Percentiles rank a stretch among this genome's conserved stretches.
phyloP scores from a whole-genome alignment of 2,888 invertebrate genomes.

The Pterostichus niger region DNA sequence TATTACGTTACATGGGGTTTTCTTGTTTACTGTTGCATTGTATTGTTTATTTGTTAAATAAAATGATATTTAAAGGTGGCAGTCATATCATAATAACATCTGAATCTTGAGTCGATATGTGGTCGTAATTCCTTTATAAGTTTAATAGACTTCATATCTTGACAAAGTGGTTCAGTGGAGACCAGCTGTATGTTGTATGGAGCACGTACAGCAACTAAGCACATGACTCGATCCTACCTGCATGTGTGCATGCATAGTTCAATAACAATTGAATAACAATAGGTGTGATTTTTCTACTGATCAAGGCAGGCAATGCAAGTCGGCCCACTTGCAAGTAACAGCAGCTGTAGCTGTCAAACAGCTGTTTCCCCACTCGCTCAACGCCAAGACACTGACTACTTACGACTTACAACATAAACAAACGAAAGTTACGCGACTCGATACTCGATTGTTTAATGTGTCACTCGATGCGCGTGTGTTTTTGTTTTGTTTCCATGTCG shows the following conservation, averaged over 20 bases:
- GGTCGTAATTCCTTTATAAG: too few relatives aligned
- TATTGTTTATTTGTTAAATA: too few relatives aligned
- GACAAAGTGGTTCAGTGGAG: constrained; percentile 33
- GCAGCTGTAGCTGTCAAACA: constrained; percentile 39
- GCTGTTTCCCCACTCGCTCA: constrained; percentile 10
- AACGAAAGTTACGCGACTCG: constrained; percentile 5
- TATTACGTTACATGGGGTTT: too few relatives aligned
- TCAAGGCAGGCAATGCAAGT: neutral
- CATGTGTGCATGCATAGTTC: constrained; percentile 30
- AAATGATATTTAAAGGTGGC: too few relatives aligned
- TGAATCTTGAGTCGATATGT: too few relatives aligned
- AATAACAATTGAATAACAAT: constrained; percentile 42
- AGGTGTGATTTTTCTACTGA: constrained; percentile 37
- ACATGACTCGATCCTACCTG: constrained; percentile 28
- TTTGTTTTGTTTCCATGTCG: constrained; percentile 1
- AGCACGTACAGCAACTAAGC: neutral
- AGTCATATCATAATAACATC: too few relatives aligned
- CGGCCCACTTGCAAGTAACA: constrained; percentile 34
- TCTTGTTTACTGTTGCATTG: too few relatives aligned
- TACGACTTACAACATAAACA: constrained; percentile 5
- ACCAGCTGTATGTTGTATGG: neutral
- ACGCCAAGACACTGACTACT: constrained; percentile 1
- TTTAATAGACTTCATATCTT: constrained; percentile 22
- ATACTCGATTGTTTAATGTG: constrained; percentile 33
- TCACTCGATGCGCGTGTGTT: constrained; percentile 13